A percentile compares a stretch with the other conserved stretches of the same genome.
phyloP scores from a whole-genome alignment of 2,113 vertebrate genomes.

The Saiga tatarica region DNA sequence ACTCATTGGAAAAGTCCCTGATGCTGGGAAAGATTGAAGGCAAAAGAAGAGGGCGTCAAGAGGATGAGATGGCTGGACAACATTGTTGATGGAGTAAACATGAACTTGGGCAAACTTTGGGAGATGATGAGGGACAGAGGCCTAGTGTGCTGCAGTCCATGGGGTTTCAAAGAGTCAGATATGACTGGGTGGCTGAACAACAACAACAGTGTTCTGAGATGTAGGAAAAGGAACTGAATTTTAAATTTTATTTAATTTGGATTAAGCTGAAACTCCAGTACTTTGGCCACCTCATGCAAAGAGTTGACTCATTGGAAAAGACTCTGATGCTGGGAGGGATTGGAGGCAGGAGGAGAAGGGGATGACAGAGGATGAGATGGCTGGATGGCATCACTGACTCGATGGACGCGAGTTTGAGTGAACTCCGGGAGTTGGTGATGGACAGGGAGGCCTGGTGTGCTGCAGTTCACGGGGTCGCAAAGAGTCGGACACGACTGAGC shows the following conservation, averaged over 20 bases:
- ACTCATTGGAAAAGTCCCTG: background rate
- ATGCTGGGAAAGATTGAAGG: background rate
- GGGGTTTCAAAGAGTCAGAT: background rate
- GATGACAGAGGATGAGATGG: too few relatives aligned
- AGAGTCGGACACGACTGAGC: too few relatives aligned
- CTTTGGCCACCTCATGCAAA: too few relatives aligned
- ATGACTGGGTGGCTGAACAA: background rate
- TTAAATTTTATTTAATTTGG: conserved; percentile 6
- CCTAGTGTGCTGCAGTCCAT: background rate
- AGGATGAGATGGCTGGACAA: background rate
- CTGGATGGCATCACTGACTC: too few relatives aligned
- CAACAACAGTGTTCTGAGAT: background rate
- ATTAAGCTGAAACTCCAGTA: background rate
- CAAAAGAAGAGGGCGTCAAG: background rate
- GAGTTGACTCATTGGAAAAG: too few relatives aligned
- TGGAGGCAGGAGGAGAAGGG: too few relatives aligned
- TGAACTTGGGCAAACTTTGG: background rate
- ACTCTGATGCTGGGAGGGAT: too few relatives aligned
- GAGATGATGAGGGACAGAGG: background rate
- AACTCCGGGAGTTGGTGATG: too few relatives aligned
- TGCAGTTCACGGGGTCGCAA: too few relatives aligned
- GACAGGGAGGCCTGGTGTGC: too few relatives aligned
- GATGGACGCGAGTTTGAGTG: too few relatives aligned
- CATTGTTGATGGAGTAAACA: background rate
- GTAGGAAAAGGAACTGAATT: background rate